Percentiles rank a stretch among this genome's conserved stretches.
Conservation (phyloP, 1,140 invertebrate species). For the Stegodyphus mimosarum region DNA sequence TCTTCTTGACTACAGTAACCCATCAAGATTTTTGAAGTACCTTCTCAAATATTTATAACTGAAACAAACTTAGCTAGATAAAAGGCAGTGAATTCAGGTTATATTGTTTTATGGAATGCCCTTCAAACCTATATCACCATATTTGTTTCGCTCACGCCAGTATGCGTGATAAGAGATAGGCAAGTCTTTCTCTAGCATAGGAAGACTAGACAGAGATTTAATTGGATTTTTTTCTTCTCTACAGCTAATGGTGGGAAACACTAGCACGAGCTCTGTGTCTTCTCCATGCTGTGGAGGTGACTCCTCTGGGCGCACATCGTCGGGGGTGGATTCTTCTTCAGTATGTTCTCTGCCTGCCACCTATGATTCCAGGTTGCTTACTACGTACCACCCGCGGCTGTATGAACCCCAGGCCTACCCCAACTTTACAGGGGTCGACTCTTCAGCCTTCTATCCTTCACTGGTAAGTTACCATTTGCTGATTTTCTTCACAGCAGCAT, state of each 20-base stretch:
- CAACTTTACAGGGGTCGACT: conserved; percentile 51
- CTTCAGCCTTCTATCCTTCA: conserved; percentile 49
- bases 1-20: no score
- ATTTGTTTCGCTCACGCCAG: no score
- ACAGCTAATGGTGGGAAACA: conserved; percentile 48
- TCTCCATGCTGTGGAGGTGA: conserved; percentile 53
- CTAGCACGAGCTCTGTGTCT: conserved; percentile 35
- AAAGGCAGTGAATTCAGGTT: no score
- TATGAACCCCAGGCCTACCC: conserved; percentile 46
- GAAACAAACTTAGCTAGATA: no score
- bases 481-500: no score
- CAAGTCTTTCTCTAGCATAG: no score
- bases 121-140: no score
- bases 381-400: conserved; percentile 51
- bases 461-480: conserved; percentile 22
- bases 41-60: no score
- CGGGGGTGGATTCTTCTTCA: conserved; percentile 30
- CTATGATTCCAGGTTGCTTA: conserved; percentile 52
- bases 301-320: conserved; percentile 5
- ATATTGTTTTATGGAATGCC: no score
- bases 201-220: no score
- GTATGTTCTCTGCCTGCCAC: conserved; percentile 54
- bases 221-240: conserved; percentile 4
- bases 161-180: no score
- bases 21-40: no score